phyloP scores from a whole-genome alignment of 2,797 vertebrate genomes.

The Channa striata region DNA sequence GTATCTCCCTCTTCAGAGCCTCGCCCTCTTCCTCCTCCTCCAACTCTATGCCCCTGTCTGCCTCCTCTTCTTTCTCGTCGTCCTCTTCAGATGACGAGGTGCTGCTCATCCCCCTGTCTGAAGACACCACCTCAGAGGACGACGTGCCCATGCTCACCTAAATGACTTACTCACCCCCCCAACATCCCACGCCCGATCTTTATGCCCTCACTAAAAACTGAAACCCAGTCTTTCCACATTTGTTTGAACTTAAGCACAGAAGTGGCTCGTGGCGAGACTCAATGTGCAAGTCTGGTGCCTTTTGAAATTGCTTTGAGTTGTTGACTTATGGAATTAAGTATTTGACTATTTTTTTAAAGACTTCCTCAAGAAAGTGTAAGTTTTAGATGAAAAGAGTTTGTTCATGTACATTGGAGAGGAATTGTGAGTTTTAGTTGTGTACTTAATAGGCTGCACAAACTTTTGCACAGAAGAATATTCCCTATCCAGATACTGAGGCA shows the following conservation, averaged over 20 bases:
- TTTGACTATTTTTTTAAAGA: slow-evolving; percentile 55
- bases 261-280: slow-evolving; percentile 57
- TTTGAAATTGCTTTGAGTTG: slow-evolving; percentile 71
- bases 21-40: slow-evolving; percentile 69
- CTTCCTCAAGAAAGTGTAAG: slow-evolving; percentile 44
- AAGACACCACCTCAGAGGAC: slow-evolving; percentile 84
- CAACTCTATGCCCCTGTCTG: slow-evolving; percentile 79
- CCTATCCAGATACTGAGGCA: slow-evolving; percentile 67
- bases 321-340: slow-evolving; percentile 64
- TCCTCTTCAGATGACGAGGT: slow-evolving; percentile 89
- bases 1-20: slow-evolving; percentile 82
- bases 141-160: slow-evolving; percentile 87
- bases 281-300: slow-evolving; percentile 84
- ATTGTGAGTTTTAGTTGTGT: slow-evolving; percentile 55
- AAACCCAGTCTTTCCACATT: slow-evolving; percentile 64
- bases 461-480: slow-evolving; percentile 83
- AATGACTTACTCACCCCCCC: slow-evolving; percentile 28
- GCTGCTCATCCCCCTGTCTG: slow-evolving; percentile 89
- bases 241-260: slow-evolving; percentile 76
- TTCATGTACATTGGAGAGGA: slow-evolving; percentile 43
- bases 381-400: slow-evolving; percentile 39
- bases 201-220: slow-evolving; percentile 24
- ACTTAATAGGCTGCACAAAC: slow-evolving; percentile 70
- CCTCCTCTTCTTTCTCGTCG: slow-evolving; percentile 77
- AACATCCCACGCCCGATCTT: not conserved